Base-by-base conservation (phyloP, 2,797 vertebrate species). In the Paramormyrops hopkinsi region DNA sequence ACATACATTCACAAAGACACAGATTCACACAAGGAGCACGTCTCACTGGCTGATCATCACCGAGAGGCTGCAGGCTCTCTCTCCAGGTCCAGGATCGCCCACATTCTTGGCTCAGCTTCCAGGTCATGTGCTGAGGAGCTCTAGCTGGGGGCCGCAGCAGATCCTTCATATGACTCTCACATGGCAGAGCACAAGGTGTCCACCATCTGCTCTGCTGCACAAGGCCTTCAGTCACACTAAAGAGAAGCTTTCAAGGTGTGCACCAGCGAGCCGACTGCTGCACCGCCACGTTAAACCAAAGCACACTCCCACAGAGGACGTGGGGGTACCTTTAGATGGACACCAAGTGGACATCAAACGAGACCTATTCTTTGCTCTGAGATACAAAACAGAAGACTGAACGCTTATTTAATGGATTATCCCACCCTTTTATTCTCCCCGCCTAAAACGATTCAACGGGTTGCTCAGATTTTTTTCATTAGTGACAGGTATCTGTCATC, bases 131-230 rank as follows among this genome's bases (percentile, higher is more conserved):
- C 86, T 62, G 86, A 37, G 62, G 41, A 65, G 56, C 56, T 50
- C n/a, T 11, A 22, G 56, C 54, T 17, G n/a, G 69, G 51, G 53
- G 69, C n/a, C 94, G 94, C 93, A 92, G 95, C 95, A 97, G 96
- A 95, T 92, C 93, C 90, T 94, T 95, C 97, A 97, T 96, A 96
- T 97, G 97, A 97, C 95, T 92, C 93, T 94, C 96, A 97, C 95
- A 93, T 89, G 95, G 94, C 93, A 87, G 59, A 87, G 86, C 25
- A 37, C 17, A 53, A 33, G 37, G 54, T 91, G n/a, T 73, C 53
- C 53, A 46, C 56, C 86, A 87, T 87, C 56, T 44, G 41, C 41
- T 46, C 54, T 89, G 91, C 89, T 85, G 91, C 4, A 54, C 85
- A 25, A 29, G 79, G 89, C 73, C 89, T 37, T 50, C 5, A 2